These are phyloP conservation scores for Kryptolebias marmoratus DNA, from an alignment of 2,113 vertebrate species.

Conservation along the genomic window DNA sequence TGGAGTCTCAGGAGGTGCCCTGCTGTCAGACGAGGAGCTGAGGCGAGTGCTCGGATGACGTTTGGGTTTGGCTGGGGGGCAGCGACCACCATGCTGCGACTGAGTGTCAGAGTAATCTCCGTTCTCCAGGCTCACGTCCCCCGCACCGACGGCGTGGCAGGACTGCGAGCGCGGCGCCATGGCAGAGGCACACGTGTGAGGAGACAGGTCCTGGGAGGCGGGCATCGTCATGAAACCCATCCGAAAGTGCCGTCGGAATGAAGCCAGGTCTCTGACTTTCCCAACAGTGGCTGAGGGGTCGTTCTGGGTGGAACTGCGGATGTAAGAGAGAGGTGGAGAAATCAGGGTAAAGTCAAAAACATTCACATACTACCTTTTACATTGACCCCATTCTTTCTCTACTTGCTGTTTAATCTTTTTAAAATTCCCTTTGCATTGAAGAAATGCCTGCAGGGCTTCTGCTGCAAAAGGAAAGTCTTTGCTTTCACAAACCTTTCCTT, in stretches of 20 bases:
- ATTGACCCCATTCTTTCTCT: conserved; percentile 34
- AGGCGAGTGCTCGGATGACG: conserved; percentile 92
- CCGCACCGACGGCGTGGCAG: conserved; percentile 89
- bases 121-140: conserved; percentile 82
- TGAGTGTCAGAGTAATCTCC: conserved; percentile 82
- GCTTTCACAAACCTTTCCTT: conserved; percentile 10
- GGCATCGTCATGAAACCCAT: conserved; percentile 98
- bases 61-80: conserved; percentile 88
- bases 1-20: conserved; percentile 70
- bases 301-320: conserved; percentile 74
- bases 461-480: conserved; percentile 45
- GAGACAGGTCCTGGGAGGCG: conserved; percentile 91
- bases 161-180: conserved; percentile 93
- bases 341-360: conserved; percentile 37
- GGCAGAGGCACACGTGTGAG: conserved; percentile 88
- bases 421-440: conserved; percentile 46
- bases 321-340: neutral
- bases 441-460: conserved; percentile 53
- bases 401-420: conserved; percentile 40
- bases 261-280: conserved; percentile 88
- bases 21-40: conserved; percentile 79
- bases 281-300: conserved; percentile 82
- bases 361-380: conserved; percentile 20
- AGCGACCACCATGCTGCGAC: conserved; percentile 77
- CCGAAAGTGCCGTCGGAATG: conserved; percentile 90